Evolutionary conservation across 2,797 vertebrate genomes (phyloP), one percentile per base, ranked within the genome.

Genomic region (Phoxinus dragarum): DNA sequence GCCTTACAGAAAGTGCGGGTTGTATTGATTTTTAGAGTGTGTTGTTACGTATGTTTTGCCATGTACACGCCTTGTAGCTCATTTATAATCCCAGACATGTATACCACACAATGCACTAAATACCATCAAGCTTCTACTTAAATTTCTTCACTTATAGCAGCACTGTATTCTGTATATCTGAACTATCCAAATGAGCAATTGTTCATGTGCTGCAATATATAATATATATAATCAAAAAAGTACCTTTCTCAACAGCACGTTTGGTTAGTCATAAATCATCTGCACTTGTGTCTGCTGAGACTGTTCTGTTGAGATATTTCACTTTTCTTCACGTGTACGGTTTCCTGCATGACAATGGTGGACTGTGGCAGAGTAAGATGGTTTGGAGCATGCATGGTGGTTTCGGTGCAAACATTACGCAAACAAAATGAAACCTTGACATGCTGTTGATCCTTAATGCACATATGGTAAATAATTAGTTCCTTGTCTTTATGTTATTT

Each of bases 1-100:
- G 76, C 21, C 67, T n/a, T 80, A 14, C 67, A 85, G 34, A 80
- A 85, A 73, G 67, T 27, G 76, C 54, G 16, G 31, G 76, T 64
- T 66, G 52, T 85, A 85, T 85, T 80, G 56, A 73, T 85, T 85
- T 79, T 80, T 80, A 21, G 8, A 69, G 19, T 38, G 5, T 66
- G 49, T 11, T 16, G 16, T 79, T 69, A 23, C 11, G 1, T 52
- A 40, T 44, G 44, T 34, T 42, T 7, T 69, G 74, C 27, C 4
- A 7, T 78, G 36, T 23, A 11, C 52, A 34, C 16, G 7, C 47
- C n/a, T 21, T 1, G 1, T 17, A 23, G 4, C 71, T 76, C 34
- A 47, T 84, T 8, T 75, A 67, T 36, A 75, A 74, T 40, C 6
- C 36, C 6, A 54, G 14, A 9, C 44, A 38, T 52, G 49, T 68